Conservation (phyloP, 2,113 vertebrate genomes). For the Ptilonorhynchus violaceus region DNA sequence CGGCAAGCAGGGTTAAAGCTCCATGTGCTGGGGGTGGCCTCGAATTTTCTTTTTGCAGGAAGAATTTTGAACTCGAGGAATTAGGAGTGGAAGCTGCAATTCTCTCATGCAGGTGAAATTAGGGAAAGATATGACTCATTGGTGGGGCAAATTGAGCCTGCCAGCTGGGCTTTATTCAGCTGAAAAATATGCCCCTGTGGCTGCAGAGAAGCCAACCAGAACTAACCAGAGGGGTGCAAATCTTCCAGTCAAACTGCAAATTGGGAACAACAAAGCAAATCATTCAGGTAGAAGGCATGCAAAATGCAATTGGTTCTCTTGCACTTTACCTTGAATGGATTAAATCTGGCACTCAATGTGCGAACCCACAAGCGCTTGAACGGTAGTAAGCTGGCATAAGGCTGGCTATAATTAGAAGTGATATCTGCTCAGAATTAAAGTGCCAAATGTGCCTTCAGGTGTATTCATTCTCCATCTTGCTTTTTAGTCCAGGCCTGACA, state of each 20-base stretch:
- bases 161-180: conserved; percentile 59
- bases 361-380: conserved; percentile 32
- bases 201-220: conserved; percentile 58
- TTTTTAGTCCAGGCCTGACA: conserved; percentile 64
- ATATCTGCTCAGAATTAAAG: conserved; percentile 45
- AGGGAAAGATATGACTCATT: conserved; percentile 44
- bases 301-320: conserved; percentile 55
- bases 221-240: conserved; percentile 65
- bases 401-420: conserved; percentile 62
- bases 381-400: conserved; percentile 57
- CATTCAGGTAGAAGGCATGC: conserved; percentile 62
- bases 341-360: conserved; percentile 39
- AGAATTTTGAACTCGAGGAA: not conserved
- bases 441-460: conserved; percentile 67
- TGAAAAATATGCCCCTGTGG: conserved; percentile 53
- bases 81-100: conserved; percentile 24
- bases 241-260: conserved; percentile 62
- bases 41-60: not conserved
- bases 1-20: not conserved
- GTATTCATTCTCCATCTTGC: conserved; percentile 55
- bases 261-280: conserved; percentile 62
- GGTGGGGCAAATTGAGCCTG: conserved; percentile 60
- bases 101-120: conserved; percentile 33
- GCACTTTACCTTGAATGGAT: conserved; percentile 51
- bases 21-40: not conserved